A percentile compares a stretch with the other conserved stretches of the same genome.
These are phyloP conservation scores for Chiloscyllium plagiosum DNA, from an alignment of 2,113 vertebrate genomes.

Conservation along the genomic window DNA sequence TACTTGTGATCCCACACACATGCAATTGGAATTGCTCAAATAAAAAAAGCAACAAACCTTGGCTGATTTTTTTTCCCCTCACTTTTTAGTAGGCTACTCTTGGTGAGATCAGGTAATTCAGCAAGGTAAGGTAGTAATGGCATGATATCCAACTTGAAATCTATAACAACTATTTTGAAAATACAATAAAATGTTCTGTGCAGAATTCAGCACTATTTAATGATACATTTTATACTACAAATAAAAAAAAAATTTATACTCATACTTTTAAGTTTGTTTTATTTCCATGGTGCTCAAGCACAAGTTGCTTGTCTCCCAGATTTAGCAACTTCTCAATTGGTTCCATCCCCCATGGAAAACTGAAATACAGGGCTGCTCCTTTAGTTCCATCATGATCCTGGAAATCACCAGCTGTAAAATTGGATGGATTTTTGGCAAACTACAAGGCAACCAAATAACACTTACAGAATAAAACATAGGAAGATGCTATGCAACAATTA, in stretches of 20 bases:
- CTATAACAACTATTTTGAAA: not conserved
- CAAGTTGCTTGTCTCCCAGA: slow-evolving; percentile 66
- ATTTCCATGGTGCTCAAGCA: slow-evolving; percentile 58
- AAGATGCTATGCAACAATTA: not conserved
- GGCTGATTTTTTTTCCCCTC: not conserved
- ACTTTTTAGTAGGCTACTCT: not conserved
- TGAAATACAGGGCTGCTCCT: slow-evolving; percentile 68
- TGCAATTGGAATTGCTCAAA: not conserved
- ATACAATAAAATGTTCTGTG: not conserved
- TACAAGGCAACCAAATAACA: slow-evolving; percentile 45
- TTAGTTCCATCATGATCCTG: slow-evolving; percentile 57
- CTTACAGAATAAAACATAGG: not conserved
- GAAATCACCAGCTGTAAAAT: slow-evolving; percentile 73
- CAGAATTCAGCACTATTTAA: not conserved
- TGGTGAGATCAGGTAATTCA: not conserved
- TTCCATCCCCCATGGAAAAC: slow-evolving; percentile 85
- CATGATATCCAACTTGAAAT: not conserved
- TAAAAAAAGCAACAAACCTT: not conserved
- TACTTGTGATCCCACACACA: not conserved
- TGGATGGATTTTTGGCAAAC: slow-evolving; percentile 80
- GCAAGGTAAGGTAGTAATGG: not conserved
- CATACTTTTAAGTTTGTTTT: slow-evolving; percentile 65
- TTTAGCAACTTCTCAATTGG: slow-evolving; percentile 75
- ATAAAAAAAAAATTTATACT: slow-evolving; percentile 14
- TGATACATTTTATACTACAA: slow-evolving; percentile 3